A percentile compares a stretch with the other conserved stretches of the same genome.
Evolutionary conservation across 2,888 invertebrate genomes (phyloP).

Genomic region (Opisthograptis luteolata): DNA sequence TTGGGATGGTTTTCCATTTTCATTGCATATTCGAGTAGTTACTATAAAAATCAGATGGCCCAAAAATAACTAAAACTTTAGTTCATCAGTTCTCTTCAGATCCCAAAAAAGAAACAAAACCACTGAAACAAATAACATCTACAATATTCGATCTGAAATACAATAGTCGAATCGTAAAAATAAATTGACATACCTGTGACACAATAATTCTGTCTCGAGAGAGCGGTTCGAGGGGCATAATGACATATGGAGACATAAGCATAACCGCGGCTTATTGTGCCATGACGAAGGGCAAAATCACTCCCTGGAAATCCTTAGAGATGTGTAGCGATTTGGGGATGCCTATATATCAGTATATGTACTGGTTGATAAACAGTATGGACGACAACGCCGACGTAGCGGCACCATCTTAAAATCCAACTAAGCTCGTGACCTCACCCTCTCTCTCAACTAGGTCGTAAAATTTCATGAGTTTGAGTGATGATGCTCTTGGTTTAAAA

Average conservation of each 20-base stretch:
- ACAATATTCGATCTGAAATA: slow-evolving; percentile 8
- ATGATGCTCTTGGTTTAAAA: no score
- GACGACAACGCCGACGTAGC: neutral
- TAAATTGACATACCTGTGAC: slow-evolving; percentile 74
- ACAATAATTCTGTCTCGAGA: slow-evolving; percentile 66
- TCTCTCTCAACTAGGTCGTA: no score
- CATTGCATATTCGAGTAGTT: no score
- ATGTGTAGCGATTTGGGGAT: slow-evolving; percentile 32
- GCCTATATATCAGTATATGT: slow-evolving; percentile 10
- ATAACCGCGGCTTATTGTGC: slow-evolving; percentile 56
- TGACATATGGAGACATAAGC: slow-evolving; percentile 66
- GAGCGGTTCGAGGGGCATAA: slow-evolving; percentile 52
- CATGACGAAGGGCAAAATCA: slow-evolving; percentile 57
- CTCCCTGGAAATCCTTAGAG: slow-evolving; percentile 39
- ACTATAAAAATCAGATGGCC: no score
- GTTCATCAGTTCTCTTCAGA: no score
- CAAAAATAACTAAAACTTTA: no score
- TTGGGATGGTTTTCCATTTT: no score
- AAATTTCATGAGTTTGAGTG: no score
- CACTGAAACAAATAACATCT: neutral
- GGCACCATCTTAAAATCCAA: no score
- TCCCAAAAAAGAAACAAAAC: neutral
- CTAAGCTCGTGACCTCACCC: no score
- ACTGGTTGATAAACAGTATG: slow-evolving; percentile 15
- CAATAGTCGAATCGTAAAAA: slow-evolving; percentile 66